A percentile compares a stretch with the other conserved stretches of the same genome.
phyloP scores from a whole-genome alignment of 1,140 invertebrate species.

The Himalopsyche phryganea region DNA sequence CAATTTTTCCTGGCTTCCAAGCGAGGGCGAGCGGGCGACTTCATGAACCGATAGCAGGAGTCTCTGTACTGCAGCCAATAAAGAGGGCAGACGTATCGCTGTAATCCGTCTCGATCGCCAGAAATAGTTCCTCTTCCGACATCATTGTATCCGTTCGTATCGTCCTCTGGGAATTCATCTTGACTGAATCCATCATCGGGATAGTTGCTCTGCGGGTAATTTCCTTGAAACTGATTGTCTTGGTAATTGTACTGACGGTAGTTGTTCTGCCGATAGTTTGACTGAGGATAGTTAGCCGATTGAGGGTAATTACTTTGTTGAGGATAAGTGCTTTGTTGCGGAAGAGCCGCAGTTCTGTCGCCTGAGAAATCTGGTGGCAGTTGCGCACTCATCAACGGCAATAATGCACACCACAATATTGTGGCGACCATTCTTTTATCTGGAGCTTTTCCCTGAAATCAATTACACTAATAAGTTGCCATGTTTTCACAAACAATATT shows the following conservation, averaged over 20 bases:
- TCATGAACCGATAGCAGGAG: slow-evolving; percentile 84
- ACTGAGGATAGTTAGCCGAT: slow-evolving; percentile 16
- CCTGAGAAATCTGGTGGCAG: slow-evolving; percentile 6
- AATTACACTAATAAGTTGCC: too few species aligned
- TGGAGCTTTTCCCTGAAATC: slow-evolving; percentile 9
- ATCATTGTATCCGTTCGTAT: slow-evolving; percentile 42
- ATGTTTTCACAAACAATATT: too few species aligned
- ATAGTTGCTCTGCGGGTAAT: slow-evolving; percentile 14
- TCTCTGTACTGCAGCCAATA: slow-evolving; percentile 72
- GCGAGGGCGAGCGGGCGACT: slow-evolving; percentile 73
- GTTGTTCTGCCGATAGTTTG: slow-evolving; percentile 12
- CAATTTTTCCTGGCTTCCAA: slow-evolving; percentile 79
- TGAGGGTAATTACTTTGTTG: slow-evolving; percentile 11
- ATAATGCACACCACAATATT: not conserved
- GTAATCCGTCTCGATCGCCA: slow-evolving; percentile 45
- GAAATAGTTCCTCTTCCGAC: slow-evolving; percentile 43
- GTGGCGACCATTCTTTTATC: slow-evolving; percentile 1
- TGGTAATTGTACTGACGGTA: slow-evolving; percentile 10
- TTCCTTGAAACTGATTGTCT: not conserved
- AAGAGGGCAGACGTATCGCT: slow-evolving; percentile 66
- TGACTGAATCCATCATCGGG: slow-evolving; percentile 14
- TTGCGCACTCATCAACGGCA: slow-evolving; percentile 2
- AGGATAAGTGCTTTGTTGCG: slow-evolving; percentile 7
- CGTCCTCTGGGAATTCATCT: slow-evolving; percentile 33
- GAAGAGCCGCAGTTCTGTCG: slow-evolving; percentile 7